Evolutionary conservation across 2,113 vertebrate species (phyloP).

Genomic region (Oceanites oceanicus): DNA sequence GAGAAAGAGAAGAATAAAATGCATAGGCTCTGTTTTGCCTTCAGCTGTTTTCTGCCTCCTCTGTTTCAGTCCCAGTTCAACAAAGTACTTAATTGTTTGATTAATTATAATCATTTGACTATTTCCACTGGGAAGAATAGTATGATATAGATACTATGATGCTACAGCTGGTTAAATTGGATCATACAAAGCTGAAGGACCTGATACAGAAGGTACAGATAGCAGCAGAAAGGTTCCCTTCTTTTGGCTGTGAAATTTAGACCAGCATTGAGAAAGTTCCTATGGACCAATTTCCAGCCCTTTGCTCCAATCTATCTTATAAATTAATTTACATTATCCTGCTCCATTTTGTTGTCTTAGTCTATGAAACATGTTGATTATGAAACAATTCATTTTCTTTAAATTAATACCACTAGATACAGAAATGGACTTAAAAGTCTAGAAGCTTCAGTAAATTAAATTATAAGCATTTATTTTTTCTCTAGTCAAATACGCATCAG

Average conservation of each 20-base stretch:
- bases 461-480: background rate
- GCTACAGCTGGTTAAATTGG: background rate
- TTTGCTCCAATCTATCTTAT: background rate
- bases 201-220: background rate
- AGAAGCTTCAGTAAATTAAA: background rate
- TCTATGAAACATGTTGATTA: background rate
- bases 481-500: background rate
- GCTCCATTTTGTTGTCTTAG: background rate
- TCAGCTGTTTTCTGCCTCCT: background rate
- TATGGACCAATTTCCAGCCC: background rate
- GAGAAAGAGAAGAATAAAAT: background rate
- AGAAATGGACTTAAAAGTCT: background rate
- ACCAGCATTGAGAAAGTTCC: background rate
- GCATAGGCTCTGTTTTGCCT: background rate
- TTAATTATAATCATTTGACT: slow-evolving; percentile 17
- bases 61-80: background rate
- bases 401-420: background rate
- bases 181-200: background rate
- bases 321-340: background rate
- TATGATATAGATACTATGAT: background rate
- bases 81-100: slow-evolving; percentile 11
- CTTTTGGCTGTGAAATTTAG: background rate
- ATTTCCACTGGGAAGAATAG: background rate
- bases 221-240: background rate
- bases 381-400: background rate